Evolutionary conservation across 2,113 vertebrate species (phyloP), one percentile per base, ranked within the genome.

Genomic region (Actenoides hombroni): DNA sequence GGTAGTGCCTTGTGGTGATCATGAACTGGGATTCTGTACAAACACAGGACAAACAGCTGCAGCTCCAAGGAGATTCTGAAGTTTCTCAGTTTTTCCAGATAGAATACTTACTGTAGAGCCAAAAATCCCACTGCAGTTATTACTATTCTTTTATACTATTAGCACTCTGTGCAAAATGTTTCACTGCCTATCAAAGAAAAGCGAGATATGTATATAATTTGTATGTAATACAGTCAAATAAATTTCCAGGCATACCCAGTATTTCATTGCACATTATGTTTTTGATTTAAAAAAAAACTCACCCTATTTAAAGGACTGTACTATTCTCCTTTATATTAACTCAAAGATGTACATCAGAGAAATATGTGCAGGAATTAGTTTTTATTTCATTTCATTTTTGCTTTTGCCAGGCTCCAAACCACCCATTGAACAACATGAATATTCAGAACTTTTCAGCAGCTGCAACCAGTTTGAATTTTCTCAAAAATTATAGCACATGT

Each of bases 321-420:
- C 16, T 79, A 6, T 92, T 73, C 21, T 42, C 13, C 42, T 83
- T 83, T 95, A 54, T 91, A 67, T 88, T 59, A 89, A 88, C 74
- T 82, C 69, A 93, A 17, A 96, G 63, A 71, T 54, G 33, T 44
- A 90, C 35, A 74, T 59, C 46, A 88, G 54, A 94, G 64, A 93
- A 75, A 86, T 71, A 82, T 71, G 39, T 78, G 65, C 70, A 80
- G 78, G 40, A 94, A 94, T 87, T 95, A 88, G 48, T 48, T 83
- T 64, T 95, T 90, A 67, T 82, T 95, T 95, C n/a, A 89, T 92
- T 95, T 54, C 67, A 83, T 90, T 96, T 88, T 97, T 94, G 28
- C 60, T 93, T 95, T 95, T 95, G 21, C 42, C 48, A 88, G 76
- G 49, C 84, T 94, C 48, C 54, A 88, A 95, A 74, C 59, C 82